Evolutionary conservation across 2,113 vertebrate species (phyloP), one percentile per base, ranked within the genome.

Genomic region (Argyrosomus japonicus): DNA sequence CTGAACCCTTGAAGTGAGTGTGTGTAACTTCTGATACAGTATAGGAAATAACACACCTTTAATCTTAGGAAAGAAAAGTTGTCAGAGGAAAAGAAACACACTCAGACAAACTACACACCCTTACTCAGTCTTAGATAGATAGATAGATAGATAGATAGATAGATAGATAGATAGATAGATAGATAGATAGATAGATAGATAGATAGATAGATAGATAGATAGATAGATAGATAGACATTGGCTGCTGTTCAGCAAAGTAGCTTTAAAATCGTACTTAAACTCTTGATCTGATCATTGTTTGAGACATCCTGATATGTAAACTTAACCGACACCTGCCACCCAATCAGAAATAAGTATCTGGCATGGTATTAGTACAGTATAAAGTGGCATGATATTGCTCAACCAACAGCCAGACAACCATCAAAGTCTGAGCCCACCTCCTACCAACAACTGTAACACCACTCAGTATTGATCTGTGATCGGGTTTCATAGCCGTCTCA

Each of bases 381-480:
- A 51, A 71, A 56, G 36, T 63, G 48, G 6, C 47, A 74, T 54
- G 72, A 79, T 61, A 78, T 82, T 57, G 32, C 17, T 53, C 36
- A 0, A 23, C 58, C 74, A 77, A 60, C 61, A 73, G 58, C 78
- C 36, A 68, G 53, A 21, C 23, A 63, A 40, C 43, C 45, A 51
- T 76, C 23, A 70, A 45, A 76, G 50, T 40, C 54, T 19, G 56
- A 88, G 27, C 25, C 32, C 73, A 36, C 56, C 62, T 73, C 72
- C 68, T 36, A 7, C 58, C 43, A 25, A 36, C 67, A 71, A 86
- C 74, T 63, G 78, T 62, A 82, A 88, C 51, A 87, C 77, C 79
- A 79, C 86, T 81, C 85, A 61, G 9, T 93, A 93, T 93, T 88
- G 92, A 94, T 93, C 81, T 51, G 40, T 85, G 74, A 92, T 94